Base-by-base conservation (phyloP, 2,888 invertebrate genomes). In the Polyommatus iphigenia region DNA sequence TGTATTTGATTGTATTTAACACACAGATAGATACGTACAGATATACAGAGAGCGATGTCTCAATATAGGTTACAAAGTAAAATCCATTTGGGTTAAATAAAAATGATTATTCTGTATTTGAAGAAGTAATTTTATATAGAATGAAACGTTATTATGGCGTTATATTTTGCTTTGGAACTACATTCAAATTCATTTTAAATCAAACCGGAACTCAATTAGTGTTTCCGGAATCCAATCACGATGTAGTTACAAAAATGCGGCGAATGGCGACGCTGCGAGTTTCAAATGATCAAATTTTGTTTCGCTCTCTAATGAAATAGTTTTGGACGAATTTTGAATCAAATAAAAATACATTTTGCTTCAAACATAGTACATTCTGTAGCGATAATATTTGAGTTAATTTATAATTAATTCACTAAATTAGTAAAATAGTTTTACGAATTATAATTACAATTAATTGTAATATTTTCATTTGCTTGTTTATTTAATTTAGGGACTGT, bases 161-260 rank as follows among this genome's bases (percentile, higher is more conserved):
- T 18, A 67, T 67, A 67, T 67, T 67, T 67, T 6, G 67, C 67
- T 1, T 4, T 32, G 67, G 18, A 67, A 67, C 67, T 13, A 67
- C 2, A 67, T 67, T 67, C 24, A 67, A 72, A 72, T 72, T 18
- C n/a, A 72, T 72, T 72, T 41, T 41, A 20, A 36, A 72, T 72
- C 36, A 72, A 72, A 72, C 36, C 41, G 36, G 72, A 36, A 72
- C 36, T 41, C 72, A 72, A 72, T 72, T 72, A 41, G 72, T 72
- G 72, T 72, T 71, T 41, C 72, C 72, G 13, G 72, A 67, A 72
- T 72, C 72, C 72, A 72, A 72, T 72, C 41, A 41, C 29, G 29
- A 13, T 8, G 29, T 67, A 67, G 67, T 67, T 6, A 32, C 67
- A 67, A 67, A 67, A 67, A 67, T 67, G 29, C 18, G 29, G 29